Evolutionary conservation across 2,888 invertebrate genomes (phyloP), one percentile per base, ranked within the genome.

Genomic region (Trichogramma dendrolimi): DNA sequence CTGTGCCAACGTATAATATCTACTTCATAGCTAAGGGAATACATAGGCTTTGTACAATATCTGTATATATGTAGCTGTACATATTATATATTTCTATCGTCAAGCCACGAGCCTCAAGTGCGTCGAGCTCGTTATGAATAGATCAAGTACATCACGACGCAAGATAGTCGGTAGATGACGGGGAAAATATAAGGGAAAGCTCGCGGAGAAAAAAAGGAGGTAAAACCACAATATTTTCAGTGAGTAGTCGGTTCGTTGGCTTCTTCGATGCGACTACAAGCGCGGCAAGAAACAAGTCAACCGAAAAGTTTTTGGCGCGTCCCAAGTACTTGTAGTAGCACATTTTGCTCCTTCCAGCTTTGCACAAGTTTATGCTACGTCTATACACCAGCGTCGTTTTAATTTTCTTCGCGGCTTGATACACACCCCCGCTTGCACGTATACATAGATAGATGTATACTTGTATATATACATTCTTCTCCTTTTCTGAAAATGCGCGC

Each of bases 321-420:
- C 27, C 42, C 41, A 63, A 52, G 11, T 39, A 55, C 6, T 55
- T 55, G 44, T 55, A 11, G 46, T 14, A 8, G 38, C 60, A 58
- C 72, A 71, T 71, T 71, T 73, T 3, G 27, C 27, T 3, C 27
- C 3, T 27, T 27, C 27, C 27, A 27, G 27, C 27, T 27, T 27
- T 27, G 27, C 27, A 27, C 27, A 27, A 27, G 27, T 27, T 27
- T 27, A 27, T 27, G 27, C 27, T 27, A 27, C 2, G 27, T 27
- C 27, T 27, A 27, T 27, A 27, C 27, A 27, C 27, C 27, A 27
- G 27, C 72, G 71, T 74, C 75, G 75, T 77, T 76, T 77, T 77
- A 77, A 77, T 79, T 79, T 78, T 77, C 78, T 78, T 76, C 77
- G 76, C 76, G 77, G 76, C 75, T 78, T 76, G 75, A 77, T 77